Evolutionary conservation across 1,140 invertebrate genomes (phyloP), one percentile per base, ranked within the genome.

Genomic region (Drosophila nigromelanica): DNA sequence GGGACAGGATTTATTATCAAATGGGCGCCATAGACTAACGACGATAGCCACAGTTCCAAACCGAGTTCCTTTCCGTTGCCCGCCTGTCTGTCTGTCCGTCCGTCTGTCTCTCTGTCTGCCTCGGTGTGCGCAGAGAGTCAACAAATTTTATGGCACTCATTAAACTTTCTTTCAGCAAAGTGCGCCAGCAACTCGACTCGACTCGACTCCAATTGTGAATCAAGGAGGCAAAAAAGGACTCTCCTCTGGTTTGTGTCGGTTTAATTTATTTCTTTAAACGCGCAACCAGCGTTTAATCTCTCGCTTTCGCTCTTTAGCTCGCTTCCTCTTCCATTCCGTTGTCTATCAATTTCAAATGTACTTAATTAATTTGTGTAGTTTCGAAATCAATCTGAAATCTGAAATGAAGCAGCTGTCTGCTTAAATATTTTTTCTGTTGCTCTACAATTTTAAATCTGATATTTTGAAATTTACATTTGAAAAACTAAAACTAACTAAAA

Each of bases 91-190:
- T 10, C 35, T 39, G n/a, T 15, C 58, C 56, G 48, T 78, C 37
- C 30, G 30, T 37, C 48, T 11, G 50, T 64, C 10, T 24, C 21
- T 10, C 40, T 51, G 54, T 54, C 42, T 18, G 47, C 6, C 55
- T 73, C n/a, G n/a, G 14, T 39, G 37, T 52, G 48, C 24, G 30
- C 43, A 59, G 37, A 62, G 82, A 86, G 82, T 86, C 78, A 86
- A 86, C 82, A 86, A 86, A 86, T 87, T 86, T 87, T 79, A 87
- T 87, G 78, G 78, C 76, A 76, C 82, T 87, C 82, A 87, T 87
- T 87, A 87, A 87, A 87, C 83, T 87, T 87, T 87, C 82, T 87
- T 87, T 89, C 82, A 87, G 83, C 82, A 82, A 60, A 59, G 71
- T 64, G 71, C 61, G 80, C 63, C 77, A 70, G 33, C 64, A 48